phyloP scores from a whole-genome alignment of 2,888 invertebrate species.

The Lamellibrachia columna region DNA sequence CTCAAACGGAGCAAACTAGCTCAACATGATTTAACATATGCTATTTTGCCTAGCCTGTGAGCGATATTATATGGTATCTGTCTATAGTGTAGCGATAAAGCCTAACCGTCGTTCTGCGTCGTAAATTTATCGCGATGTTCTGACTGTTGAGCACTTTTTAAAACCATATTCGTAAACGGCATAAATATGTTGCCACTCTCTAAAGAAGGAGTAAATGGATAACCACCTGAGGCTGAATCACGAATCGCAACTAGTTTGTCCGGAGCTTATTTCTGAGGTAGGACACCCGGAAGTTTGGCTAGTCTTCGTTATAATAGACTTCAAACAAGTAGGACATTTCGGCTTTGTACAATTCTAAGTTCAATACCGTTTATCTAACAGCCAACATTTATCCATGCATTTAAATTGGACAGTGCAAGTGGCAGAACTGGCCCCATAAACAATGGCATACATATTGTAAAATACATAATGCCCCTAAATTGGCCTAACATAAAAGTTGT shows the following conservation, averaged over 20 bases:
- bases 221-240: neutral
- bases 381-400: too few species aligned
- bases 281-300: neutral
- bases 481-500: too few species aligned
- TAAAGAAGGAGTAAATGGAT: neutral
- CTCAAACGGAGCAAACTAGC: neutral
- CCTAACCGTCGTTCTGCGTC: neutral
- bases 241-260: neutral
- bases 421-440: too few species aligned
- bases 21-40: neutral
- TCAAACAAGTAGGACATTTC: too few species aligned
- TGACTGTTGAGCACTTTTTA: neutral
- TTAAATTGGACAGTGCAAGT: too few species aligned
- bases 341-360: too few species aligned
- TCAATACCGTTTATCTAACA: too few species aligned
- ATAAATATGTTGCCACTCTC: neutral
- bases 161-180: neutral
- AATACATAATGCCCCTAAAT: too few species aligned
- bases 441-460: too few species aligned
- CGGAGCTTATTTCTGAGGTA: neutral
- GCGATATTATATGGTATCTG: neutral
- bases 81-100: neutral
- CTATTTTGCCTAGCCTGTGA: neutral
- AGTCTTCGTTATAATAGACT: neutral
- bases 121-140: neutral